These are phyloP conservation scores for Ophioninae sp. DNA, from an alignment of 2,888 invertebrate species.

Conservation along the genomic window DNA sequence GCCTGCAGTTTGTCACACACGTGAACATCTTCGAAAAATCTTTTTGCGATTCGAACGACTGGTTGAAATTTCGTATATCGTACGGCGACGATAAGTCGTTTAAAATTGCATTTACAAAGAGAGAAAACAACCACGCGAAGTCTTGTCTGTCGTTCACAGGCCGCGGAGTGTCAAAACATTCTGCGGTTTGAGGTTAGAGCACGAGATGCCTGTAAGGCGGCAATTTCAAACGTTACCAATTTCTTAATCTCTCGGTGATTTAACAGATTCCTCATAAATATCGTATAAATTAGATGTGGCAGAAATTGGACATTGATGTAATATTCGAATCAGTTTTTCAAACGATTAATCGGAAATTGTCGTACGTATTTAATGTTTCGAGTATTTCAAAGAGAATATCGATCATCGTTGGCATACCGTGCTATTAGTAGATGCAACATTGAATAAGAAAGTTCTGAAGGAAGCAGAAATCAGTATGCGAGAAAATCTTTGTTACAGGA, in stretches of 20 bases:
- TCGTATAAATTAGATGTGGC: too few relatives aligned
- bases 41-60: not conserved
- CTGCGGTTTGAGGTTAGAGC: constrained; percentile 45
- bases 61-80: not conserved
- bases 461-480: not conserved
- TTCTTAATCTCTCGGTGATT: not conserved
- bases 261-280: not conserved
- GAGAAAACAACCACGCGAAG: constrained; percentile 13
- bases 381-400: not conserved
- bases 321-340: not conserved
- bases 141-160: not conserved
- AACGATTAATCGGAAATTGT: not conserved
- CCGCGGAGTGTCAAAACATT: constrained; percentile 9
- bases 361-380: not conserved
- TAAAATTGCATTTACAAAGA: constrained; percentile 8
- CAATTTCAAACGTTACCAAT: not conserved
- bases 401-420: not conserved
- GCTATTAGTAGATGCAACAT: constrained; percentile 25
- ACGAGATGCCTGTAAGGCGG: constrained; percentile 9
- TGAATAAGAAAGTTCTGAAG: not conserved
- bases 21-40: not conserved
- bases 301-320: not conserved
- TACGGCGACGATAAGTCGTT: not conserved
- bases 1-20: not conserved
- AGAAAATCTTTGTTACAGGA: not conserved